phyloP scores from a whole-genome alignment of 1,140 invertebrate genomes.

The Propsilocerus akamusi region DNA sequence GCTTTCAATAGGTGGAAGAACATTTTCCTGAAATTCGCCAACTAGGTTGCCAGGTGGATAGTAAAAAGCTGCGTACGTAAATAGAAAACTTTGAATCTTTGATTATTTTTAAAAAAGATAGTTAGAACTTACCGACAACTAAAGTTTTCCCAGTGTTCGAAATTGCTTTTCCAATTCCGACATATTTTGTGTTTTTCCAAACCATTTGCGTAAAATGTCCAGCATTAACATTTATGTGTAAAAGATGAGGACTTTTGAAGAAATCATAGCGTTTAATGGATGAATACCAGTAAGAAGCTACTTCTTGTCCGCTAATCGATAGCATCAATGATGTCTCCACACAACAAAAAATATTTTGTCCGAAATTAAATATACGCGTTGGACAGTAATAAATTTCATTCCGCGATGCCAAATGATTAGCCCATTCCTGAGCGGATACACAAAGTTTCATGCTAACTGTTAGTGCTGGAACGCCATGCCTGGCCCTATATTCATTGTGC shows the following conservation, averaged over 20 bases:
- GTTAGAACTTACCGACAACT: conserved; percentile 66
- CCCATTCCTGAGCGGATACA: conserved; percentile 65
- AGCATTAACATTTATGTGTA: conserved; percentile 58
- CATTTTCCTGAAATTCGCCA: conserved; percentile 56
- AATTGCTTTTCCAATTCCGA: conserved; percentile 67
- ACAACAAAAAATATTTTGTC: conserved; percentile 57
- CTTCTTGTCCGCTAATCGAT: conserved; percentile 46
- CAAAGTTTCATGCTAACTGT: conserved; percentile 57
- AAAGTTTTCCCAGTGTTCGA: conserved; percentile 53
- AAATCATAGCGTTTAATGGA: conserved; percentile 61
- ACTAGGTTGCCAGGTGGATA: conserved; percentile 22
- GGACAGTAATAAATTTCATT: conserved; percentile 58
- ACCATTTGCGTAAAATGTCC: conserved; percentile 84
- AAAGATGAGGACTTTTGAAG: conserved; percentile 46
- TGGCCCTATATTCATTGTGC: conserved; percentile 60
- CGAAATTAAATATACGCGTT: conserved; percentile 37
- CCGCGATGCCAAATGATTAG: conserved; percentile 60
- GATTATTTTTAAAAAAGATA: conserved; percentile 19
- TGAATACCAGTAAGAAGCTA: conserved; percentile 71
- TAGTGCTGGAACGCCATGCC: conserved; percentile 47
- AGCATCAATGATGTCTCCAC: conserved; percentile 9
- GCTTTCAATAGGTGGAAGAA: conserved; percentile 37
- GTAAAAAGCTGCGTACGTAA: not conserved
- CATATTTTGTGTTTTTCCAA: conserved; percentile 56
- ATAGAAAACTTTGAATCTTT: not conserved